These are phyloP conservation scores for Gonocerus acuteangulatus DNA, from an alignment of 2,888 invertebrate genomes.

Conservation along the genomic window DNA sequence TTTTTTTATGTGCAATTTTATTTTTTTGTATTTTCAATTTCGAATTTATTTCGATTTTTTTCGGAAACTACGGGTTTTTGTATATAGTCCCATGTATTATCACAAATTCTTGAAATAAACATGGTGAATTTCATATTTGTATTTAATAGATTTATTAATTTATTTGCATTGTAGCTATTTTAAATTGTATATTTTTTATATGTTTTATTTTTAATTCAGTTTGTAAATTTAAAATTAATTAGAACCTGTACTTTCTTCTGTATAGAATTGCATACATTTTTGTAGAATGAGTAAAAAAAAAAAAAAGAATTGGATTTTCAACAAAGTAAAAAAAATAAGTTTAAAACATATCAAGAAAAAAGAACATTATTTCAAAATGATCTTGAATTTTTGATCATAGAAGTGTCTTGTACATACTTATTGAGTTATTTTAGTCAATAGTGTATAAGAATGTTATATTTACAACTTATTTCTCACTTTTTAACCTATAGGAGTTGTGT, in stretches of 20 bases:
- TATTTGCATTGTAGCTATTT: neutral
- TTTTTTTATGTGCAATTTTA: conserved; percentile 15
- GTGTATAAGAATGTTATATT: no score
- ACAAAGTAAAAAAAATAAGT: no score
- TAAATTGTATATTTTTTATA: neutral
- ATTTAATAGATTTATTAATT: conserved; percentile 2
- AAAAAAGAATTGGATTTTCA: no score
- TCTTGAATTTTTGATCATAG: no score
- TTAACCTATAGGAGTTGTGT: neutral
- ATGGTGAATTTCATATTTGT: neutral
- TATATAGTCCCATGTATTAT: conserved; percentile 1
- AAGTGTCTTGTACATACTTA: no score
- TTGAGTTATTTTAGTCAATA: no score
- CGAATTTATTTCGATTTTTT: conserved; percentile 17
- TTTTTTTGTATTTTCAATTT: neutral
- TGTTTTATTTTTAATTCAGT: neutral
- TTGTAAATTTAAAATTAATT: neutral
- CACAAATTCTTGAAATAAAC: neutral
- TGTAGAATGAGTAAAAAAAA: neutral
- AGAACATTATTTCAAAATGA: no score
- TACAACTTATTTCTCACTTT: no score
- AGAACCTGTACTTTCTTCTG: no score
- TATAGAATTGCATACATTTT: neutral
- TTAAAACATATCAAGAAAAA: no score
- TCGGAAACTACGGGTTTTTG: conserved; percentile 21